Evolutionary conservation across 2,888 invertebrate species (phyloP), one percentile per base, ranked within the genome.

Genomic region (Heliconius ethilla): DNA sequence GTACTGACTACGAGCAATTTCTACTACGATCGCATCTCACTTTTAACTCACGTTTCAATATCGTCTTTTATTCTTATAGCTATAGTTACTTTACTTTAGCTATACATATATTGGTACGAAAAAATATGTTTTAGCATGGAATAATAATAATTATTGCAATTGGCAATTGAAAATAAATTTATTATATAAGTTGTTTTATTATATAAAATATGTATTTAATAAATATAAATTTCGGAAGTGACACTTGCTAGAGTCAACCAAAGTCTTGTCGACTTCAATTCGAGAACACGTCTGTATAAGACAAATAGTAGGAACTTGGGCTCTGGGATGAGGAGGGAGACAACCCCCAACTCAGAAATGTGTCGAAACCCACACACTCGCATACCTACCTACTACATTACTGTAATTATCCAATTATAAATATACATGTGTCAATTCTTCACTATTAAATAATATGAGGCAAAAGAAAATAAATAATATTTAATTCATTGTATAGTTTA

Each of bases 381-480:
- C n/a, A 59, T 59, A n/a, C 11, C n/a, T 11, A 51, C 87, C 87
- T 83, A 87, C 89, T 90, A 92, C 92, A 93, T 94, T 93, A 93
- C 89, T 88, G 89, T 93, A 93, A 94, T 93, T 92, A 93, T 91
- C 89, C 90, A 91, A 92, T 92, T 92, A 92, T 88, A 86, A 86
- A 89, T 86, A 87, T 87, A 86, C 85, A 88, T 82, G 76, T 83
- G 80, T 80, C 81, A 78, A 81, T 40, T 75, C 62, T 70, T n/a
- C 15, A 37, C 33, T 69, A 69, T 69, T 69, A 25, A 15, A 69
- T 69, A 69, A 69, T 45, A 69, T 25, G 0, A 59, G 45, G 15
- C 15, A 29, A 59, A 59, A 72, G n/a, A 29, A 59, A 72, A 72
- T 25, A 33, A 59, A n/a, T n/a, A 33, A 37, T 15, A 33, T 69